A percentile compares a stretch with the other conserved stretches of the same genome.
Evolutionary conservation across 2,888 invertebrate species (phyloP).

Genomic region (Nomada fucata): DNA sequence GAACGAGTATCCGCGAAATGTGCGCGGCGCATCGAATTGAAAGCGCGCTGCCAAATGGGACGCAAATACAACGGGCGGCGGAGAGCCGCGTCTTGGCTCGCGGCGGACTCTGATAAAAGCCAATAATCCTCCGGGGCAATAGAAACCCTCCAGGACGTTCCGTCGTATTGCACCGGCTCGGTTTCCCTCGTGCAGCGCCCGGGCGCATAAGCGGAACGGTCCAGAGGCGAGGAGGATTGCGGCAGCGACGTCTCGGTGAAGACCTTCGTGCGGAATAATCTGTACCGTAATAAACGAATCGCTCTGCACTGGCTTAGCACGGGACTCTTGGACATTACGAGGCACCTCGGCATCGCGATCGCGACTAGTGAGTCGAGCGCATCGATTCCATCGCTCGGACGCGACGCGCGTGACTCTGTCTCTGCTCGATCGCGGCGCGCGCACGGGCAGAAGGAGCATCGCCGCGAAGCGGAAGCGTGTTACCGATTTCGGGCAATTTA

Average conservation of each 20-base stretch:
- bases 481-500: not conserved
- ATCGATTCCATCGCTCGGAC: no score
- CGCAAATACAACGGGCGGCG: conserved; percentile 76
- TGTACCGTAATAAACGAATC: not conserved
- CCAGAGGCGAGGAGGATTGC: not conserved
- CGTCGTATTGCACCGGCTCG: conserved; percentile 11
- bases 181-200: not conserved
- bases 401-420: no score
- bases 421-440: no score
- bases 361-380: no score
- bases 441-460: no score
- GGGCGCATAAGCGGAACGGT: not conserved
- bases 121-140: conserved; percentile 78
- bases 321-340: not conserved
- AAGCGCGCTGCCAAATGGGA: conserved; percentile 79
- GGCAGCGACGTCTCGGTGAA: not conserved
- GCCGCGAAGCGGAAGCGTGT: not conserved
- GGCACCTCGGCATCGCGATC: no score
- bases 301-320: not conserved
- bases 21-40: conserved; percentile 73
- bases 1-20: conserved; percentile 73
- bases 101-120: conserved; percentile 78
- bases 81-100: conserved; percentile 74
- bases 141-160: conserved; percentile 65
- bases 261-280: not conserved